These are phyloP conservation scores for Andricus quercusramuli DNA, from an alignment of 2,888 invertebrate species.

Conservation along the genomic window DNA sequence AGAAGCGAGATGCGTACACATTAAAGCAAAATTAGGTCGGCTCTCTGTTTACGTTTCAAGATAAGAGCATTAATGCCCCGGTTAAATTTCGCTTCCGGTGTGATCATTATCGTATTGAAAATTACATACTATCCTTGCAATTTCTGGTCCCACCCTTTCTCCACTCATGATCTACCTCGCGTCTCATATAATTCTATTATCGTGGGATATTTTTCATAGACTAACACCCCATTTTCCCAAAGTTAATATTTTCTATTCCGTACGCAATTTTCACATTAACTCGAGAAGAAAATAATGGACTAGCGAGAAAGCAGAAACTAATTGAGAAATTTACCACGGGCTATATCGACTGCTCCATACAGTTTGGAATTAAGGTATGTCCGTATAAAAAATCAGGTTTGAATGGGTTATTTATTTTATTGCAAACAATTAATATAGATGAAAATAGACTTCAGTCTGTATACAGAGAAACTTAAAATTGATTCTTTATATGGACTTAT, in stretches of 20 bases:
- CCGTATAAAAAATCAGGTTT: no score
- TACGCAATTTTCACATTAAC: neutral
- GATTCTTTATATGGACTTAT: no score
- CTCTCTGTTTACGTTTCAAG: constrained; percentile 23
- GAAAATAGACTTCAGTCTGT: no score
- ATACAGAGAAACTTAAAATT: no score
- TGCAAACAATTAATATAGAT: no score
- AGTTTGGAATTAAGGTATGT: no score
- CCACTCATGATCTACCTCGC: neutral
- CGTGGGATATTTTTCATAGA: constrained; percentile 20
- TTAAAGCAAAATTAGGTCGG: constrained; percentile 32
- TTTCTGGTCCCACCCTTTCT: constrained; percentile 17
- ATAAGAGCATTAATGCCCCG: constrained; percentile 32
- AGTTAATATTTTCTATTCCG: neutral
- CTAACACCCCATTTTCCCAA: neutral
- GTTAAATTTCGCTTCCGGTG: constrained; percentile 34
- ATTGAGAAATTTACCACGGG: neutral
- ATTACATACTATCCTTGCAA: neutral
- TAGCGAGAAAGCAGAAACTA: neutral
- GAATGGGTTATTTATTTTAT: no score
- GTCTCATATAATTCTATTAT: neutral
- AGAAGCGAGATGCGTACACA: constrained; percentile 31
- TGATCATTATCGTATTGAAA: constrained; percentile 8
- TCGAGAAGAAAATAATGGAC: neutral
- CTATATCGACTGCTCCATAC: neutral